phyloP scores from a whole-genome alignment of 2,113 vertebrate species.

The Aegithalos caudatus region DNA sequence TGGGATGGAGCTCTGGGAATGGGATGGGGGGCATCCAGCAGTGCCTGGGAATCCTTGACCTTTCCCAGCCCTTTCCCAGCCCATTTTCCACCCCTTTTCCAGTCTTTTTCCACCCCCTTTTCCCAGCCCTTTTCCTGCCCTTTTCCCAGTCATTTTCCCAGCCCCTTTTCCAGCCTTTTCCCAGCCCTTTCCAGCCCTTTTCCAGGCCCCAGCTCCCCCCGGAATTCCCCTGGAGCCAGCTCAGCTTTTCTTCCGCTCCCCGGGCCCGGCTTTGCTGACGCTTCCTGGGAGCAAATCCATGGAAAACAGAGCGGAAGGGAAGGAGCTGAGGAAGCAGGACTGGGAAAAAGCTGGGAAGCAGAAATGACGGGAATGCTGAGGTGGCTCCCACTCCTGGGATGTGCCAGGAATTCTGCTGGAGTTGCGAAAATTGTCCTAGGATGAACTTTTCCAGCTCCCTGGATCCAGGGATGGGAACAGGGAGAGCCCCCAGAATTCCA shows the following conservation, averaged over 20 bases:
- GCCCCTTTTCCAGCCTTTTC: too few relatives aligned
- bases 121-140: too few relatives aligned
- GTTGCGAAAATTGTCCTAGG: not conserved
- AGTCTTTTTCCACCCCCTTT: too few relatives aligned
- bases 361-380: slow-evolving; percentile 29
- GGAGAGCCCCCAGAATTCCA: too few relatives aligned
- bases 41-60: not conserved
- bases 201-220: not conserved
- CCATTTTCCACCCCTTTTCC: too few relatives aligned
- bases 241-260: not conserved
- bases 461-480: not conserved
- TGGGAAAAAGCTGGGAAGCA: not conserved
- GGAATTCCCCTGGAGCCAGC: not conserved
- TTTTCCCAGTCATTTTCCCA: too few relatives aligned
- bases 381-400: not conserved
- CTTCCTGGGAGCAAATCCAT: not conserved
- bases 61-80: too few relatives aligned
- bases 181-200: too few relatives aligned
- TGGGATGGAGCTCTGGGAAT: too few relatives aligned
- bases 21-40: not conserved
- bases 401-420: not conserved
- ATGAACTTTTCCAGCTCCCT: not conserved
- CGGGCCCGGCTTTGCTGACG: rapidly evolving
- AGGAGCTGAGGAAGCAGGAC: not conserved
- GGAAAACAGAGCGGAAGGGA: not conserved